Percentiles rank a stretch among this genome's conserved stretches.
These are phyloP conservation scores for Adelosebastes latens DNA, from an alignment of 2,797 vertebrate genomes.

Conservation along the genomic window DNA sequence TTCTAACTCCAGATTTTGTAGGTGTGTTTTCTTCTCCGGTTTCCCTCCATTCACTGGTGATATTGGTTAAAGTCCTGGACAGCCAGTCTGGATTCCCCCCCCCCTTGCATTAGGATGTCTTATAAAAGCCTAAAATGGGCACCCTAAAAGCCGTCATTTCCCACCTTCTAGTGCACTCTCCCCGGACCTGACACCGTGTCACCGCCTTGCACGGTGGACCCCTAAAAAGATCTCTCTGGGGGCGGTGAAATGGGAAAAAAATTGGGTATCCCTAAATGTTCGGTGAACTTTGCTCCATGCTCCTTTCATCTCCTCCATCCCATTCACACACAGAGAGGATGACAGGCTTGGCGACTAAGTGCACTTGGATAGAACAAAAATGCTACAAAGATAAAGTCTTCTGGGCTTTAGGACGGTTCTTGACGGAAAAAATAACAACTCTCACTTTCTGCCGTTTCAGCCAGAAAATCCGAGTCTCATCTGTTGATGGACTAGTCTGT, in stretches of 20 bases:
- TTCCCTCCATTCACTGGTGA: constrained; percentile 22
- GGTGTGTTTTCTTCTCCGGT: not conserved
- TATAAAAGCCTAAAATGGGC: constrained; percentile 67
- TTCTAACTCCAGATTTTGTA: not conserved
- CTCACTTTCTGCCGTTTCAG: constrained; percentile 25
- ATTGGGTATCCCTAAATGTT: constrained; percentile 73
- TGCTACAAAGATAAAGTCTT: constrained; percentile 53
- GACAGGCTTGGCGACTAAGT: constrained; percentile 68
- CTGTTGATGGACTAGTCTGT: constrained; percentile 2
- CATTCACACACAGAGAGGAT: constrained; percentile 44
- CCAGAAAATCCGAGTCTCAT: not conserved
- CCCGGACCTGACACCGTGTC: constrained; percentile 44
- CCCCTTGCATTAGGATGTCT: constrained; percentile 40
- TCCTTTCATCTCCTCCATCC: constrained; percentile 81
- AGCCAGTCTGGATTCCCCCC: constrained; percentile 25
- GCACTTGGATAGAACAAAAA: constrained; percentile 73
- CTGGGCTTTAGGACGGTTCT: constrained; percentile 35
- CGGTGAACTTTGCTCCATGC: constrained; percentile 69
- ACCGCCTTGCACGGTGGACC: constrained; percentile 26
- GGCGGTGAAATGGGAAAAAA: constrained; percentile 67
- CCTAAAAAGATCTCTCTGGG: constrained; percentile 62
- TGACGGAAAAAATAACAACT: constrained; percentile 39
- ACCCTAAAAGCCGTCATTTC: constrained; percentile 74
- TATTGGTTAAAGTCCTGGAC: constrained; percentile 17
- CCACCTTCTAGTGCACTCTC: constrained; percentile 45